Evolutionary conservation across 2,888 invertebrate species (phyloP), one percentile per base, ranked within the genome.

Genomic region (Crocallis elinguaria): DNA sequence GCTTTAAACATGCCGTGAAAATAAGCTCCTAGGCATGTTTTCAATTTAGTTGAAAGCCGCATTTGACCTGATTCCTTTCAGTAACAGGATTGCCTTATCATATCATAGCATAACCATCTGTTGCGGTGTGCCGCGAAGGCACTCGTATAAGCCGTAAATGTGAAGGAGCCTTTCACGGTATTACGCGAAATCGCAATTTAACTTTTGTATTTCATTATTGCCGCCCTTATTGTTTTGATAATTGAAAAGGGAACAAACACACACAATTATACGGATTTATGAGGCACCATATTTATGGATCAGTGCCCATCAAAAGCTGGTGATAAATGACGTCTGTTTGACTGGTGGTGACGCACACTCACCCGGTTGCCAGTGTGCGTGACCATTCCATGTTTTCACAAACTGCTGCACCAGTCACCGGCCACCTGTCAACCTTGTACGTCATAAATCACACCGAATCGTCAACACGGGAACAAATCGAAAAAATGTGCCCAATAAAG

Each of bases 401-500:
- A 25, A 42, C 30, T 38, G 30, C 43, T 48, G 36, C 43, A 55
- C 29, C 51, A 55, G 49, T 52, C 32, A 33, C 27, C 9, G n/a
- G 1, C 1, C 6, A 21, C 19, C 6, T 19, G 12, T 38, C 69
- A n/a, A n/a, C n/a, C n/a, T n/a, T n/a, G n/a, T n/a, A n/a, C n/a
- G n/a, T n/a, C 75, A 80, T 82, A 82, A 82, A 84, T 82, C 82
- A 83, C 68, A 67, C 66, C 62, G 64, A 53, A 54, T 49, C 56
- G 60, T 59, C 57, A 62, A 52, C 55, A 61, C 67, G 65, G 67
- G 71, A 70, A 75, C 76, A 77, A 79, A 79, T 81, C 75, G 75
- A 75, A 77, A 52, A 73, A 81, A 79, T 79, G 77, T 77, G 71
- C 69, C 76, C 73, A 73, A 79, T 78, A 75, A 73, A 79, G 77